Evolutionary conservation across 2,797 vertebrate genomes (phyloP).

Genomic region (Muraenolepis orangiensis): DNA sequence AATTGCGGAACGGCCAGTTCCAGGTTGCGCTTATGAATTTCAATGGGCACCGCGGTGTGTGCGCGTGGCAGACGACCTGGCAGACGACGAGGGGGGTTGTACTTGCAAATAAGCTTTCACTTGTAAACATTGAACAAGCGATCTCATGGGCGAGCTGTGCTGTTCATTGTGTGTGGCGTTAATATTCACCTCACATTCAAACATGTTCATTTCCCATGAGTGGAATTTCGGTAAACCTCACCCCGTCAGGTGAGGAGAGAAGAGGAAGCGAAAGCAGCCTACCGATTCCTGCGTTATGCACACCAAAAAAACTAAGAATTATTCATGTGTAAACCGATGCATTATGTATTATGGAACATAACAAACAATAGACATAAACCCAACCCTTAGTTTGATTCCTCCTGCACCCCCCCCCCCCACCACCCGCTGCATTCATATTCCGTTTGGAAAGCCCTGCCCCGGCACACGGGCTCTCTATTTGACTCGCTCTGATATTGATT

Average conservation of each 20-base stretch:
- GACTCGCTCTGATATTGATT: background rate
- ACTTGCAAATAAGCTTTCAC: background rate
- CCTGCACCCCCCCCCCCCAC: too few relatives aligned
- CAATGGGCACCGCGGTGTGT: background rate
- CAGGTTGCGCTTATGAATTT: background rate
- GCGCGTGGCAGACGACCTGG: background rate
- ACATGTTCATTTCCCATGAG: background rate
- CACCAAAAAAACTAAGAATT: background rate
- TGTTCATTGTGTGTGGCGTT: background rate
- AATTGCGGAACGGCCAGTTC: background rate
- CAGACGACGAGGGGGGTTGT: too few relatives aligned
- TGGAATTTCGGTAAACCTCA: background rate
- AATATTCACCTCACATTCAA: background rate
- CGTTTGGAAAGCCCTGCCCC: background rate
- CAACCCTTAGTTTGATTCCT: background rate
- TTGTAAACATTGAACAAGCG: background rate
- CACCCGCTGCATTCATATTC: background rate
- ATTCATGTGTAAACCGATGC: background rate
- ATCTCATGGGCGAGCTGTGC: background rate
- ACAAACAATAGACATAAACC: background rate
- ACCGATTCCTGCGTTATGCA: background rate
- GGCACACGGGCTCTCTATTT: background rate
- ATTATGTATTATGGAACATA: background rate
- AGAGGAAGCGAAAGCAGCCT: too few relatives aligned
- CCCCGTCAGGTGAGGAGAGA: background rate